These are phyloP conservation scores for Glaucopsyche alexis DNA, from an alignment of 2,888 invertebrate genomes.

Conservation along the genomic window DNA sequence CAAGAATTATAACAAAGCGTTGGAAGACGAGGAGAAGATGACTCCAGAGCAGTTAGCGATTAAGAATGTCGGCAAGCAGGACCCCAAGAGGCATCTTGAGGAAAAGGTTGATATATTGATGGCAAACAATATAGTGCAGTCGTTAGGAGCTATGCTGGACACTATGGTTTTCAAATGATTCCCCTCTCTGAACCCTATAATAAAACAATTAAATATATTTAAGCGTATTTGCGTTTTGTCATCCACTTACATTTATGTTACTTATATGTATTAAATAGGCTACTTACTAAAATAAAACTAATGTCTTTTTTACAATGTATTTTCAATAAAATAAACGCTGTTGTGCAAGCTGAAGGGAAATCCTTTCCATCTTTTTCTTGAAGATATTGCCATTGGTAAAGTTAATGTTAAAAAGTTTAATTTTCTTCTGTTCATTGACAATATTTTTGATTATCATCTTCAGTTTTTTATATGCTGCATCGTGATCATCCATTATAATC, in stretches of 20 bases:
- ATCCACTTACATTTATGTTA: constrained; percentile 52
- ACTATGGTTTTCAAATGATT: constrained; percentile 78
- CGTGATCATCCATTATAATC: constrained; percentile 61
- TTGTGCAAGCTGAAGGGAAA: constrained; percentile 62
- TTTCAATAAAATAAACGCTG: constrained; percentile 55
- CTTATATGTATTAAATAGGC: constrained; percentile 61
- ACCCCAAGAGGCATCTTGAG: constrained; percentile 99
- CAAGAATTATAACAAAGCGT: constrained; percentile 97
- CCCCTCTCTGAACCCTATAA: constrained; percentile 54
- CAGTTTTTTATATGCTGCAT: constrained; percentile 57
- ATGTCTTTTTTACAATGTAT: constrained; percentile 48
- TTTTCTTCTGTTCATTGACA: constrained; percentile 51
- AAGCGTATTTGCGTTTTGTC: constrained; percentile 40
- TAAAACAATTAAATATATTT: constrained; percentile 49
- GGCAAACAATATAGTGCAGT: constrained; percentile 98
- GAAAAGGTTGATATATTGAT: constrained; percentile 98
- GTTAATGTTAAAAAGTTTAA: constrained; percentile 65
- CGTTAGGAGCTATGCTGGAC: constrained; percentile 97
- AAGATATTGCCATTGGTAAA: constrained; percentile 56
- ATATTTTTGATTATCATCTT: constrained; percentile 59
- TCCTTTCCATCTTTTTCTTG: constrained; percentile 49
- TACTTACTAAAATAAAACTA: constrained; percentile 64
- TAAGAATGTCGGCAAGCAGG: constrained; percentile 99
- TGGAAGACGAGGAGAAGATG: constrained; percentile 99
- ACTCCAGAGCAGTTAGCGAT: constrained; percentile 99